Percentiles rank a stretch among this genome's conserved stretches.
Evolutionary conservation across 23 tunicate species (phyloP).

Genomic region (Corella eumyota): DNA sequence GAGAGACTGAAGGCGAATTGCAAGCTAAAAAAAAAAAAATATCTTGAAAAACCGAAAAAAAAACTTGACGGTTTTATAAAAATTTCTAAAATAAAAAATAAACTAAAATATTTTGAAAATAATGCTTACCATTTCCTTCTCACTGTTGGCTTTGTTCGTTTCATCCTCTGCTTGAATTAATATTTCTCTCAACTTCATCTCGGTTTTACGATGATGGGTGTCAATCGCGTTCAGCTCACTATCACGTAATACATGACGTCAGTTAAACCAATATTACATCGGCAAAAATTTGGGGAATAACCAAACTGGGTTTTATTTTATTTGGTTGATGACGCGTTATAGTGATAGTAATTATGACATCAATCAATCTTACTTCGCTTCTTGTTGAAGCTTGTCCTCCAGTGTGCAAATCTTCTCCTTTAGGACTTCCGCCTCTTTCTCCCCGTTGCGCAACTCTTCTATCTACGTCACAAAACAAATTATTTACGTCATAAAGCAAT

Average conservation of each 20-base stretch:
- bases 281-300: too few relatives aligned
- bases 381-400: slow-evolving; percentile 76
- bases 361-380: slow-evolving; percentile 49
- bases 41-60: too few relatives aligned
- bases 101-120: too few relatives aligned
- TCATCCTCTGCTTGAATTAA: slow-evolving; percentile 73
- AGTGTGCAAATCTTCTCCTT: slow-evolving; percentile 25
- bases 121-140: slow-evolving; percentile 61
- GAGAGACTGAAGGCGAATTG: slow-evolving; percentile 15
- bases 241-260: background rate
- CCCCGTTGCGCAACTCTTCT: too few relatives aligned
- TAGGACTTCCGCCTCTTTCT: slow-evolving; percentile 5
- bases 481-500: too few relatives aligned
- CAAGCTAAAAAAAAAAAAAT: slow-evolving; percentile 2
- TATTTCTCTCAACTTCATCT: slow-evolving; percentile 69
- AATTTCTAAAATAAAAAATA: too few relatives aligned
- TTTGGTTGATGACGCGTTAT: background rate
- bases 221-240: slow-evolving; percentile 62
- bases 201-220: slow-evolving; percentile 69
- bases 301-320: too few relatives aligned
- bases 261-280: too few relatives aligned
- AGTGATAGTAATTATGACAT: background rate
- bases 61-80: too few relatives aligned
- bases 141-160: slow-evolving; percentile 66
- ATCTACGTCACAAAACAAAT: too few relatives aligned